phyloP scores from a whole-genome alignment of 2,888 invertebrate genomes.

The Drosophila neonasuta region DNA sequence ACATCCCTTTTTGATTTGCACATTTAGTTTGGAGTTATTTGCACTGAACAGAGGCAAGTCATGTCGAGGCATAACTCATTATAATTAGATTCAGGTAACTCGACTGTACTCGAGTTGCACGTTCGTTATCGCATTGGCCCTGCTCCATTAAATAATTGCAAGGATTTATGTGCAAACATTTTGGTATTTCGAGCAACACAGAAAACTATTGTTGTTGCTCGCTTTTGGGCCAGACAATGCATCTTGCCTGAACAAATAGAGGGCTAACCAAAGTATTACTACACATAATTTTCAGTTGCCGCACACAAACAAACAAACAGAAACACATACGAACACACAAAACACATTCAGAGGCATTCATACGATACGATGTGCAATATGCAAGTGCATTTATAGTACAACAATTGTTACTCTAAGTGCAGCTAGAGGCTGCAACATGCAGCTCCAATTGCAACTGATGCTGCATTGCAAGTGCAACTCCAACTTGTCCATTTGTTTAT shows the following conservation, averaged over 20 bases:
- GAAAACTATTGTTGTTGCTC: constrained; percentile 36
- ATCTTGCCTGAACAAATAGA: constrained; percentile 65
- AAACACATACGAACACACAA: neutral
- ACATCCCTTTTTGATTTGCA: constrained; percentile 42
- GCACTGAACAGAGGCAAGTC: constrained; percentile 29
- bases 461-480: neutral
- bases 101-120: constrained; percentile 30
- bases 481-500: constrained; percentile 19
- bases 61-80: constrained; percentile 72
- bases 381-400: constrained; percentile 66
- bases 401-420: constrained; percentile 48
- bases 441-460: neutral
- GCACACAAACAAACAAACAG: constrained; percentile 39
- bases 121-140: constrained; percentile 60
- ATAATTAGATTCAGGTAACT: constrained; percentile 61
- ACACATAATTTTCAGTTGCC: constrained; percentile 67
- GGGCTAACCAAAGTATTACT: constrained; percentile 67
- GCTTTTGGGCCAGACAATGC: constrained; percentile 51
- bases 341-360: constrained; percentile 2
- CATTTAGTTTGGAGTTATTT: constrained; percentile 27
- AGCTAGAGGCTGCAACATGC: constrained; percentile 31
- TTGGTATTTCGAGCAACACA: constrained; percentile 42
- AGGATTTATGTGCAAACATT: constrained; percentile 74
- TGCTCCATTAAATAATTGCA: constrained; percentile 71
- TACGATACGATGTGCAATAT: constrained; percentile 43